phyloP scores from a whole-genome alignment of 1,140 invertebrate species.

The Aradophagus sp. region DNA sequence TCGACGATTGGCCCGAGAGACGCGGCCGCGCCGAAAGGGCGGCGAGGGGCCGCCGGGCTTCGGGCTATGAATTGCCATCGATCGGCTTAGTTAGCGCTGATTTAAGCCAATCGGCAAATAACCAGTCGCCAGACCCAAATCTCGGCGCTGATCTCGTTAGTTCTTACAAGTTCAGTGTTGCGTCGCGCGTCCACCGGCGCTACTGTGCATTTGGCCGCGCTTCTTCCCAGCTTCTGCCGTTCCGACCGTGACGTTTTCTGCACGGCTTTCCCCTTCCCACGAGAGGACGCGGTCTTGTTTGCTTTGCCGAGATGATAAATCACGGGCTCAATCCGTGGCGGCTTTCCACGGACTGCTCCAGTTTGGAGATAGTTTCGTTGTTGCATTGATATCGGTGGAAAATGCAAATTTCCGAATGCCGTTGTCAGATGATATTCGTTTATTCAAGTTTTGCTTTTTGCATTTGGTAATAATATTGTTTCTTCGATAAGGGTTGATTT shows the following conservation, averaged over 20 bases:
- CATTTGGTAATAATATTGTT: too few relatives aligned
- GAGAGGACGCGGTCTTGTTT: constrained; percentile 26
- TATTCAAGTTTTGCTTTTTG: too few relatives aligned
- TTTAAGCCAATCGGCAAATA: constrained; percentile 76
- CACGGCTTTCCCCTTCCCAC: constrained; percentile 10
- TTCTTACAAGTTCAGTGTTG: constrained; percentile 73
- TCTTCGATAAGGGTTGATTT: too few relatives aligned
- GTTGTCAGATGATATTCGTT: too few relatives aligned
- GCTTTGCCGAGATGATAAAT: constrained; percentile 32
- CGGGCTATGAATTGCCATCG: constrained; percentile 70
- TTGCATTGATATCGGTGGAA: constrained; percentile 10
- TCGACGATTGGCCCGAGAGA: constrained; percentile 21
- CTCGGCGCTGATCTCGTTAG: constrained; percentile 73
- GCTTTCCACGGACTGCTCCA: background rate
- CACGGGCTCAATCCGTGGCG: constrained; percentile 1
- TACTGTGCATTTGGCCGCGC: constrained; percentile 37
- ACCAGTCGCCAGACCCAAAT: constrained; percentile 65
- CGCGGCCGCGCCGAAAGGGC: constrained; percentile 41
- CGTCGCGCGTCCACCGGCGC: constrained; percentile 58
- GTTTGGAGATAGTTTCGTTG: too few relatives aligned
- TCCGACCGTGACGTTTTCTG: constrained; percentile 13
- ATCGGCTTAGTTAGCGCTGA: constrained; percentile 76
- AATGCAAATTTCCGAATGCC: too few relatives aligned
- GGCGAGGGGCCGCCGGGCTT: constrained; percentile 66
- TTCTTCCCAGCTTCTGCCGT: constrained; percentile 10